Evolutionary conservation across 2,888 invertebrate species (phyloP), one percentile per base, ranked within the genome.

Genomic region (Drosophila borborema): DNA sequence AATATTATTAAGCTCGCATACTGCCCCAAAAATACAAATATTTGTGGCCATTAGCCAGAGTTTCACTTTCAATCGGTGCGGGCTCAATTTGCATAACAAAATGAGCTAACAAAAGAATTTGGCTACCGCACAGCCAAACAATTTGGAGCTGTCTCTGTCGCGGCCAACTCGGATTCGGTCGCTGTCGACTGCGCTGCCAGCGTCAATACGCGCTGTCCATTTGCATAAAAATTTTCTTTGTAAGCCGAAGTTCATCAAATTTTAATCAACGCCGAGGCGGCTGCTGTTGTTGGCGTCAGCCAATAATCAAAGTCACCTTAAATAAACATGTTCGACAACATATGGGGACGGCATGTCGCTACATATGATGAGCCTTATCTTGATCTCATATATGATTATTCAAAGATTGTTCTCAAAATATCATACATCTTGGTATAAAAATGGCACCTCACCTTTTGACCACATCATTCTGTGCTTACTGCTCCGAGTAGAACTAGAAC

Each of bases 41-140:
- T 71, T 76, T 80, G 76, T 76, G 61, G 64, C 67, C 63, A 74
- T 71, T 71, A 76, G 66, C 46, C 82, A 18, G 60, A 81, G 88
- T 72, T 77, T 89, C 82, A 85, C 88, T 85, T 87, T 87, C 86
- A 85, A 89, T 80, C 79, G 72, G 49, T 54, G 65, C 54, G 55
- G 41, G 54, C 53, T 64, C 67, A 53, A 89, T 91, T 90, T 74
- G 86, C 91, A 89, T 89, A 89, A 91, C 91, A 90, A 91, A 91
- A 91, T 82, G 80, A 71, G 76, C 72, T 72, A 88, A 89, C 86
- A 91, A 89, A 80, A 82, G 82, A 88, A 90, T 73, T 73, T 77
- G 74, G 91, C 89, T 89, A 90, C 89, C 80, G 89, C 90, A 74
- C 70, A 71, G 80, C 66, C 75, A 74, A 79, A 82, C 81, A 91